These are phyloP conservation scores for Oxygymnocypris stewartii DNA, from an alignment of 2,113 vertebrate species.

Conservation along the genomic window DNA sequence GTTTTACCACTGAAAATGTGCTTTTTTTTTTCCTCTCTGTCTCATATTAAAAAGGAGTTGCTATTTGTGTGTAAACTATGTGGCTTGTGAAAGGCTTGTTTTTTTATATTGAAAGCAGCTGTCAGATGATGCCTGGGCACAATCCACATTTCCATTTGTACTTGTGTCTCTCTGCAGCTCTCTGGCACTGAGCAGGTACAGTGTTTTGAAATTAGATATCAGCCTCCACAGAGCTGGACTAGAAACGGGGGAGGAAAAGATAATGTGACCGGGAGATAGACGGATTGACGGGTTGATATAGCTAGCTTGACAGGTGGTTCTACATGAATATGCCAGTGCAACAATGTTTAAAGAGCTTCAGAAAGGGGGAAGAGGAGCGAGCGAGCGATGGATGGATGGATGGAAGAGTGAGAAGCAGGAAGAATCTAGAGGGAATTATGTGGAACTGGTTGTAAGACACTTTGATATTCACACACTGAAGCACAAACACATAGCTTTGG, in stretches of 20 bases:
- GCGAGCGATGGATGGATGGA: conserved; percentile 31
- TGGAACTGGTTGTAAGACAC: conserved; percentile 34
- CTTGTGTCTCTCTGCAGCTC: conserved; percentile 42
- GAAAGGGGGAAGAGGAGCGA: conserved; percentile 38
- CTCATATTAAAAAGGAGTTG: neutral
- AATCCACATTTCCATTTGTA: conserved; percentile 44
- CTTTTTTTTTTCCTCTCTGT: neutral
- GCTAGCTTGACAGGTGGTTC: conserved; percentile 61
- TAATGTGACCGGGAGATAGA: conserved; percentile 51
- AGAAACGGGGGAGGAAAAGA: conserved; percentile 43
- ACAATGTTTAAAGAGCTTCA: conserved; percentile 54
- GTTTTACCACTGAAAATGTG: neutral
- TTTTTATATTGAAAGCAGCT: conserved; percentile 54
- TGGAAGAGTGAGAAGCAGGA: conserved; percentile 31
- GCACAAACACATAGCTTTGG: conserved; percentile 62
- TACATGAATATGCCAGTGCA: conserved; percentile 56
- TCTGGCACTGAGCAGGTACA: conserved; percentile 37
- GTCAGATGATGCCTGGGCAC: conserved; percentile 47
- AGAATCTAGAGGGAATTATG: conserved; percentile 35
- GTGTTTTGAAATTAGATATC: conserved; percentile 54
- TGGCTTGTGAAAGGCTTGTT: conserved; percentile 28
- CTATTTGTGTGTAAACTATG: conserved; percentile 50
- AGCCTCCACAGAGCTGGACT: conserved; percentile 35
- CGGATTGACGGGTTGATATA: conserved; percentile 61
- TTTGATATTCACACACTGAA: conserved; percentile 58